Evolutionary conservation across 2,888 invertebrate species (phyloP).

Genomic region (Ennomos quercinarius): DNA sequence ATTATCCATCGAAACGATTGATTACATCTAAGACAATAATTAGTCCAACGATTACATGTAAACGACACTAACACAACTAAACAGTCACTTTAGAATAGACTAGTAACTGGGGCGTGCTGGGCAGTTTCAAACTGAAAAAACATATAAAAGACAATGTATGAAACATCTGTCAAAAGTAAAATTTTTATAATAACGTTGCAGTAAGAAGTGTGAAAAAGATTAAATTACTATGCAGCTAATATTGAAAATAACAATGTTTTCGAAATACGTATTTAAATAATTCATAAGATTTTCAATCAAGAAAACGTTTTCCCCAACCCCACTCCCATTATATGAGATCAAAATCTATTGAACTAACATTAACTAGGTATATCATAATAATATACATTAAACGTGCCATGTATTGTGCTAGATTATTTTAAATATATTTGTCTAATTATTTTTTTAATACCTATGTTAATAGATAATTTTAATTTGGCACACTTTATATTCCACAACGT

Average conservation of each 20-base stretch:
- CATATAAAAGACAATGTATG: not conserved
- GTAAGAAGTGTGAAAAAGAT: too few species aligned
- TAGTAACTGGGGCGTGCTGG: slow-evolving; percentile 21
- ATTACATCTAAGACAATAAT: slow-evolving; percentile 14
- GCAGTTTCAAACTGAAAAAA: not conserved
- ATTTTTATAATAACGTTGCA: not conserved
- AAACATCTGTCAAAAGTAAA: not conserved
- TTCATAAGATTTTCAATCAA: not conserved
- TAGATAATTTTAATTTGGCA: slow-evolving; percentile 26
- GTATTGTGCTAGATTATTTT: slow-evolving; percentile 22
- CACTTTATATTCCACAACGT: slow-evolving; percentile 21
- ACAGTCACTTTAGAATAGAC: slow-evolving; percentile 25
- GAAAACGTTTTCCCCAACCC: slow-evolving; percentile 6
- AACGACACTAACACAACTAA: slow-evolving; percentile 20
- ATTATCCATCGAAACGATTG: slow-evolving; percentile 27
- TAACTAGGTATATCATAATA: slow-evolving; percentile 7
- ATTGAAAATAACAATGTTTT: not conserved
- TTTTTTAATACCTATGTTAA: not conserved
- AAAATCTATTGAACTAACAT: slow-evolving; percentile 21
- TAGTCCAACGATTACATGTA: slow-evolving; percentile 7
- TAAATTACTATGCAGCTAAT: too few species aligned
- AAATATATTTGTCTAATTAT: slow-evolving; percentile 25
- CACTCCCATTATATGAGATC: slow-evolving; percentile 28
- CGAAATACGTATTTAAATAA: not conserved
- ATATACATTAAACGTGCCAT: slow-evolving; percentile 19